phyloP scores from a whole-genome alignment of 2,888 invertebrate species.

The Sarcophaga rosellei region DNA sequence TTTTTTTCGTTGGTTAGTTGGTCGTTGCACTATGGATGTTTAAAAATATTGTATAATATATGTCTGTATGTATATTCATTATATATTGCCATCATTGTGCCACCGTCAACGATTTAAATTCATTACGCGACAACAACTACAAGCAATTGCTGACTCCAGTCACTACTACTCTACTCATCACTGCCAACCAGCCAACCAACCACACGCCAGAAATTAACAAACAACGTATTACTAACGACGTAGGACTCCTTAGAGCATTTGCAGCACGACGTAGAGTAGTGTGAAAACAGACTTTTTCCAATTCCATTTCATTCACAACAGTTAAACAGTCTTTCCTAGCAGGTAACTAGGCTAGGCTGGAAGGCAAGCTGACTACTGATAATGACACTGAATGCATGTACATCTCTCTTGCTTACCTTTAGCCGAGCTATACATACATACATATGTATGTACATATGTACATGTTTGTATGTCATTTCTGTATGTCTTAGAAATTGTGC shows the following conservation, averaged over 20 bases:
- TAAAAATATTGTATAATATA: slow-evolving; percentile 38
- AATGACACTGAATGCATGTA: slow-evolving; percentile 1
- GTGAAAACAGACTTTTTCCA: slow-evolving; percentile 53
- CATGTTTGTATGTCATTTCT: not conserved
- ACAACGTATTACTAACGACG: slow-evolving; percentile 55
- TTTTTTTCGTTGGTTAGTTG: slow-evolving; percentile 11
- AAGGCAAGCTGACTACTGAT: not conserved
- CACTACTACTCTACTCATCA: slow-evolving; percentile 38
- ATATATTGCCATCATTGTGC: slow-evolving; percentile 27
- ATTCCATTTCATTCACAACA: too few species aligned
- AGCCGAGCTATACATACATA: slow-evolving; percentile 21
- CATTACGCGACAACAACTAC: slow-evolving; percentile 42
- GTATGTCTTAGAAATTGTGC: not conserved
- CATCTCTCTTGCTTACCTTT: slow-evolving; percentile 24
- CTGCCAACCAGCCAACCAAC: slow-evolving; percentile 15
- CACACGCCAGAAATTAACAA: slow-evolving; percentile 59
- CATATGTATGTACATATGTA: not conserved
- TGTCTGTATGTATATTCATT: too few species aligned
- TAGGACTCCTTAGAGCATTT: slow-evolving; percentile 51
- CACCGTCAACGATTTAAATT: slow-evolving; percentile 58
- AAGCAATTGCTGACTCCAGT: not conserved
- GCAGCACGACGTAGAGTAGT: not conserved
- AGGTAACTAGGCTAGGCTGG: slow-evolving; percentile 1
- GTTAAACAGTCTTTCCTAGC: not conserved
- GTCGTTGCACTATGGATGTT: slow-evolving; percentile 54